A percentile compares a stretch with the other conserved stretches of the same genome.
These are phyloP conservation scores for Myxocyprinus asiaticus DNA, from an alignment of 2,113 vertebrate species.

Conservation along the genomic window DNA sequence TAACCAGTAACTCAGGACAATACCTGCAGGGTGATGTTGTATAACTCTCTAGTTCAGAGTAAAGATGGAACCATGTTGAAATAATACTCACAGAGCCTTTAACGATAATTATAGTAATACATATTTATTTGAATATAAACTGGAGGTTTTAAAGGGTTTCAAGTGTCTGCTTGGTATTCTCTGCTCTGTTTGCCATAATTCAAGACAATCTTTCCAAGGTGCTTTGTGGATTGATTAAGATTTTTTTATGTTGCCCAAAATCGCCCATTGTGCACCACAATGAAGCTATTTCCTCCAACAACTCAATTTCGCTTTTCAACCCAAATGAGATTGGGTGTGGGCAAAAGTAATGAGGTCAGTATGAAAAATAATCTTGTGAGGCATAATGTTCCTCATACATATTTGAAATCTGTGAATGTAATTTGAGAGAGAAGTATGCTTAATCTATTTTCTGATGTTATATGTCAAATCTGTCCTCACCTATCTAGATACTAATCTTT, in stretches of 20 bases:
- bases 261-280: constrained; percentile 23
- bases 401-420: constrained; percentile 45
- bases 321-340: constrained; percentile 37
- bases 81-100: neutral
- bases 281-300: constrained; percentile 32
- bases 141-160: neutral
- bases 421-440: constrained; percentile 36
- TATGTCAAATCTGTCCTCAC: constrained; percentile 12
- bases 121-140: neutral
- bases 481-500: constrained; percentile 33
- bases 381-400: constrained; percentile 48
- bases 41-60: neutral
- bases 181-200: neutral
- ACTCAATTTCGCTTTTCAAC: constrained; percentile 26
- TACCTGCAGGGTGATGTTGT: neutral
- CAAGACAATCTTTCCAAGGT: neutral
- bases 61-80: neutral
- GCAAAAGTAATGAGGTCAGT: constrained; percentile 53
- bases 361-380: constrained; percentile 46
- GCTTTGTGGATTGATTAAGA: constrained; percentile 5
- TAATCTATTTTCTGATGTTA: constrained; percentile 32
- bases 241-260: constrained; percentile 25
- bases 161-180: neutral
- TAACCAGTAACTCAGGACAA: neutral
- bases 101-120: neutral